Base-by-base conservation (phyloP, 2,888 invertebrate species). In the Cryptops parisi region DNA sequence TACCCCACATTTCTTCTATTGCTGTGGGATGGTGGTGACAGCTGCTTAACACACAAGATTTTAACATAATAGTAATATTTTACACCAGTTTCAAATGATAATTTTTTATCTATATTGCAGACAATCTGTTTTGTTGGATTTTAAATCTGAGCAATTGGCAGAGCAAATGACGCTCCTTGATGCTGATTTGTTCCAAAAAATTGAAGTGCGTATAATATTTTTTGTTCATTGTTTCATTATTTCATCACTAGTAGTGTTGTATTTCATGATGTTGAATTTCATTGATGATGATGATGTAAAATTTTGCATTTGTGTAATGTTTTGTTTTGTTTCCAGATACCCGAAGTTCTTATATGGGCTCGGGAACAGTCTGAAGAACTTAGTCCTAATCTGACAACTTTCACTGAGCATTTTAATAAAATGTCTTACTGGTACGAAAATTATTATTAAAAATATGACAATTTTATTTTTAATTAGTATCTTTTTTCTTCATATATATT, bases 321-420 rank as follows among this genome's bases (percentile, higher is more conserved):
- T 56, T 17, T 46, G 40, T 48, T 55, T n/a, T 45, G 46, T 24
- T 53, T 62, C 54, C 60, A 73, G 72, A 90, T 94, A 57, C 91
- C 94, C 0, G 97, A 98, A 73, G 88, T 97, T 58, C 73, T 98
- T 59, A 81, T 93, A 62, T 98, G 96, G 94, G 90, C 96, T 38
- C 84, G 90, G 64, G 93, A 97, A 68, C 97, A 97, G 71, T 89
- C 88, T 60, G 97, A 97, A 70, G 94, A 96, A 67, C 78, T 86
- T 62, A 93, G 94, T 66, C 96, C 96, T 2, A 97, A 98, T 71
- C 76, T 98, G 54, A 94, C 93, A 27, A 76, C 84, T 60, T 98
- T 98, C 68, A 98, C 98, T 0, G 94, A 96, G 68, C 97, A 98
- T 72, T 98, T 98, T 71, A 98, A 98, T 69, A 96, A 97, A 73